Evolutionary conservation across 2,113 vertebrate genomes (phyloP), one percentile per base, ranked within the genome.

Genomic region (Megaceryle maxima): DNA sequence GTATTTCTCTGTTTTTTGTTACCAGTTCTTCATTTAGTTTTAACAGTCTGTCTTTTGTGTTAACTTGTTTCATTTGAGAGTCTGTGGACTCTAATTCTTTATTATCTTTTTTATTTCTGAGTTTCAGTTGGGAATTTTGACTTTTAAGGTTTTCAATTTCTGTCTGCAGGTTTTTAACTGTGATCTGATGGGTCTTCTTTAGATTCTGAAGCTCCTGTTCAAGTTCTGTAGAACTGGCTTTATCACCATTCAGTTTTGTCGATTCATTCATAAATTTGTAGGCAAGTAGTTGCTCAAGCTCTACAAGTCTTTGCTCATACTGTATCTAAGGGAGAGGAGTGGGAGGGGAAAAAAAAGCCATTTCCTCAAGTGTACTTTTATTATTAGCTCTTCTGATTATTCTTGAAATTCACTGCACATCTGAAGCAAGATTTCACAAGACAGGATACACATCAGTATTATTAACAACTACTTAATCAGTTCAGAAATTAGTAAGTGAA

Each of bases 291-390:
- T 98, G 98, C 92, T 99, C 98, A 78, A 99, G 98, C 68, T 99
- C 98, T 31, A 95, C 96, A 62, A 99, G 97, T 89, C 98, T 98
- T 91, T 99, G 98, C 84, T 99, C 99, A 51, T 99, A 99, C 62
- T 98, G 98, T 22, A 99, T 98, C 99, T 99, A 93, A 31, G 83
- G 57, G 93, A 90, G 20, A 14, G 28, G 31, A 89, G 48, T 19
- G 53, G 17, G 44, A 93, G 28, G 18, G 33, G 16, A 10, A 5
- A 18, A 82, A 83, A 93, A 81, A 26, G 51, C 25, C 3, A 51
- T 43, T 90, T 72, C 9, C 3, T 80, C 51, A 83, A 41, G 26
- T 41, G 17, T 22, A 43, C n/a, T n/a, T 62, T 86, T 88, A 77
- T 67, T 68, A 66, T 35, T 59, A 85, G 20, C 11, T 67, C 33